Base-by-base conservation (phyloP, 2,113 vertebrate genomes). In the Mus musculus region DNA sequence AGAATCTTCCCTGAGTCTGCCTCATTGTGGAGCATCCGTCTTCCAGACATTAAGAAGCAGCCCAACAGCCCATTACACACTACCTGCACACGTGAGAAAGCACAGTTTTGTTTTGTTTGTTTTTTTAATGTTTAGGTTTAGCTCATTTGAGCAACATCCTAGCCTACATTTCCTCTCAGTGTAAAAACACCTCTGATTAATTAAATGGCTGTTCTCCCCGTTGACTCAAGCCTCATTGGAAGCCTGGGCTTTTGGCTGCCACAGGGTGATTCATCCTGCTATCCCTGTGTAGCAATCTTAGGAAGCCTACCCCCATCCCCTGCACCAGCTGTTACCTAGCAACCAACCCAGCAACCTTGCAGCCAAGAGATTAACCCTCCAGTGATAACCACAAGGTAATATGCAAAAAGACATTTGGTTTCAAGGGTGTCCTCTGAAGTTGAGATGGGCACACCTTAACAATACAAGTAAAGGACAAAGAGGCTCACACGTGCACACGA, bases 321-420 rank as follows among this genome's bases (percentile, higher is more conserved):
- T 98, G 97, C 97, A 90, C 96, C 97, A 89, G 96, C 42, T 42
- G 99, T 99, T 98, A 98, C 98, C 97, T 99, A 99, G 99, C 99
- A 99, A 98, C 99, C 96, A 98, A 97, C 98, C 97, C 98, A 98
- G 98, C 98, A 98, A 99, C 98, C 96, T 65, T 10, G n/a, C 14
- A 97, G 97, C 95, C 97, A 33, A 77, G 97, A 98, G 97, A 98
- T 96, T 96, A 98, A 98, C 97, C 98, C 98, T 97, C 17, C 5
- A 96, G 94, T 0, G 59, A 98, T 82, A 94, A 91, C 89, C 94
- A 93, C 30, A 54, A 95, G 97, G 95, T 36, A 95, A 42, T 94
- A 97, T 87, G 97, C 96, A 73, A 89, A 97, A 92, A 90, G 97
- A 95, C 81, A 88, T 82, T 97, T 89, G 56, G 1, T 91, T 95